A percentile compares a stretch with the other conserved stretches of the same genome.
Evolutionary conservation across 2,797 vertebrate genomes (phyloP).

Genomic region (Anabas testudineus): DNA sequence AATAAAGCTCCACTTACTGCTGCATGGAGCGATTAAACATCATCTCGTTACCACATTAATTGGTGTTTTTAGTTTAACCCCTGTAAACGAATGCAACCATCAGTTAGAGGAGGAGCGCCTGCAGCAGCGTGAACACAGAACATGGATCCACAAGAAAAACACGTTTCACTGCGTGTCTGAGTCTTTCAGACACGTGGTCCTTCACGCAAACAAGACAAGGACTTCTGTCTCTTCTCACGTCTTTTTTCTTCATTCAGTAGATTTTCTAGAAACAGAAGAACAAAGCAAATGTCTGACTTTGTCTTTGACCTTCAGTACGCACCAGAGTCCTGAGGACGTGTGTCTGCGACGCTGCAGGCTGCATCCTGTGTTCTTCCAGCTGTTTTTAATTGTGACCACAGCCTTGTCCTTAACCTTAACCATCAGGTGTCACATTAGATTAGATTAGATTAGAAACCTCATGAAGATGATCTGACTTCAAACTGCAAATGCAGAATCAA

Average conservation of each 20-base stretch:
- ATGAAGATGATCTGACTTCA: too few relatives aligned
- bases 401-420: too few relatives aligned
- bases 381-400: too few relatives aligned
- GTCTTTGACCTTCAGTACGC: background rate
- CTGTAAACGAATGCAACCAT: constrained; percentile 1
- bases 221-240: background rate
- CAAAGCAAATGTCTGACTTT: constrained; percentile 4
- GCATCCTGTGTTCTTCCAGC: too few relatives aligned
- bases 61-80: background rate
- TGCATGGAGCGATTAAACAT: background rate
- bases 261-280: background rate
- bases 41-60: background rate
- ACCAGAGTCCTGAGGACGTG: too few relatives aligned
- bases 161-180: background rate
- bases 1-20: too few relatives aligned
- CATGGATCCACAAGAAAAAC: background rate
- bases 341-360: too few relatives aligned
- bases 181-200: background rate
- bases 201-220: constrained; percentile 21
- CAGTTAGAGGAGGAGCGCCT: background rate
- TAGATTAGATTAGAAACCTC: too few relatives aligned
- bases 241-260: background rate
- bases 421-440: too few relatives aligned
- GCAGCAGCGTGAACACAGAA: background rate
- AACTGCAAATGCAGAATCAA: too few relatives aligned